Percentiles rank a stretch among this genome's conserved stretches.
phyloP scores from a whole-genome alignment of 2,797 vertebrate species.

The Ceyx erithaca region DNA sequence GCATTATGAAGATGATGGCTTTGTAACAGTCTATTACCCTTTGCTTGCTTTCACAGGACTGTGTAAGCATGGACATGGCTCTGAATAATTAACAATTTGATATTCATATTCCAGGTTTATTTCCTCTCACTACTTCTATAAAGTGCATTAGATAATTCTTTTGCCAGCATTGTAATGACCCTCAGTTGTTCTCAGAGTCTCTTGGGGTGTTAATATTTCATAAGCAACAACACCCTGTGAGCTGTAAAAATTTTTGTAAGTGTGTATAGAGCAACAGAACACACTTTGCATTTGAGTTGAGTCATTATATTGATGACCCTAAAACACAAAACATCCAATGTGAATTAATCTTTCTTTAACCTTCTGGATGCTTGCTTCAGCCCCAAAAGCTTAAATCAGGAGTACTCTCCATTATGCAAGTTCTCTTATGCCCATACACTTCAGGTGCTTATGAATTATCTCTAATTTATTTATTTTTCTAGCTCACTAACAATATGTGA shows the following conservation, averaged over 20 bases:
- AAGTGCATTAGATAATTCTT: neutral
- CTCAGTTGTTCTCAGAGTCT: neutral
- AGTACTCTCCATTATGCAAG: neutral
- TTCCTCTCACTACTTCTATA: neutral
- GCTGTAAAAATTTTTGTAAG: neutral
- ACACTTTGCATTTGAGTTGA: neutral
- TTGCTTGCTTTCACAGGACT: neutral
- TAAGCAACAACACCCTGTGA: neutral
- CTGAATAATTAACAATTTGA: neutral
- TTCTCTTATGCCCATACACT: neutral
- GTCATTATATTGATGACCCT: neutral
- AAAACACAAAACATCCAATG: neutral
- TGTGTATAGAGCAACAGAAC: neutral
- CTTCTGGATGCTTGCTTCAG: neutral
- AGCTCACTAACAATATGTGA: neutral
- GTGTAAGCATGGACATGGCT: neutral
- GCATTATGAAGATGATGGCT: neutral
- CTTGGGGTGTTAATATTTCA: conserved; percentile 34
- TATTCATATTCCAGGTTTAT: neutral
- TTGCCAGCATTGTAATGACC: neutral
- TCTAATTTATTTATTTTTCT: neutral
- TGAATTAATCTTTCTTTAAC: neutral
- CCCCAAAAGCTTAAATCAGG: neutral
- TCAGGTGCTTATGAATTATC: neutral
- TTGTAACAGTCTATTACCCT: neutral